phyloP scores from a whole-genome alignment of 1,140 invertebrate species.

The Colletes latitarsis region DNA sequence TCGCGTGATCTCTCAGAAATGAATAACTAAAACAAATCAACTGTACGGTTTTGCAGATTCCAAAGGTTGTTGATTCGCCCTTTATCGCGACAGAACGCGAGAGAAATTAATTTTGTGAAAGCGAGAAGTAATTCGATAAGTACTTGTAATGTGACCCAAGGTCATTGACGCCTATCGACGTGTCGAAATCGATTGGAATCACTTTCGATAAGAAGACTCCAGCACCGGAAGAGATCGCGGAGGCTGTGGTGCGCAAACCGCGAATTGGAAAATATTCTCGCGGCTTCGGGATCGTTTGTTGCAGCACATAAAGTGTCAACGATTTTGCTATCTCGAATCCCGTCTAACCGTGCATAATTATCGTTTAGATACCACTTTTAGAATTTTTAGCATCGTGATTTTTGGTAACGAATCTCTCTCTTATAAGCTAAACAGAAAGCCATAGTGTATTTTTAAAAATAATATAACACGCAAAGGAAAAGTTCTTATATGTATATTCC shows the following conservation, averaged over 20 bases:
- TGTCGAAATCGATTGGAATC: slow-evolving; percentile 34
- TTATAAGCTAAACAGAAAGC: too few species aligned
- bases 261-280: background rate
- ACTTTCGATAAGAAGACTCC: slow-evolving; percentile 45
- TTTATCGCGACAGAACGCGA: slow-evolving; percentile 30
- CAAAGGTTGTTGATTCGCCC: slow-evolving; percentile 1
- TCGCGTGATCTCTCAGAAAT: too few species aligned
- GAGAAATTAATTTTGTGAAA: slow-evolving; percentile 64
- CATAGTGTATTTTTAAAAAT: too few species aligned
- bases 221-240: slow-evolving; percentile 29
- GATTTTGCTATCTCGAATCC: background rate
- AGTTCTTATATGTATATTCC: too few species aligned
- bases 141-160: slow-evolving; percentile 41
- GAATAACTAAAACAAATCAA: too few species aligned
- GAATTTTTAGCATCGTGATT: background rate
- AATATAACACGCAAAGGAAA: too few species aligned
- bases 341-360: background rate
- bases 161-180: slow-evolving; percentile 29
- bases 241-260: slow-evolving; percentile 17
- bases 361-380: background rate
- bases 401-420: too few species aligned
- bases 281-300: background rate
- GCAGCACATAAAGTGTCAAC: background rate
- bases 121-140: slow-evolving; percentile 49
- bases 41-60: slow-evolving; percentile 7